Conservation (phyloP, 35 echinoderm and acorn worm species). For the Lytechinus pictus region DNA sequence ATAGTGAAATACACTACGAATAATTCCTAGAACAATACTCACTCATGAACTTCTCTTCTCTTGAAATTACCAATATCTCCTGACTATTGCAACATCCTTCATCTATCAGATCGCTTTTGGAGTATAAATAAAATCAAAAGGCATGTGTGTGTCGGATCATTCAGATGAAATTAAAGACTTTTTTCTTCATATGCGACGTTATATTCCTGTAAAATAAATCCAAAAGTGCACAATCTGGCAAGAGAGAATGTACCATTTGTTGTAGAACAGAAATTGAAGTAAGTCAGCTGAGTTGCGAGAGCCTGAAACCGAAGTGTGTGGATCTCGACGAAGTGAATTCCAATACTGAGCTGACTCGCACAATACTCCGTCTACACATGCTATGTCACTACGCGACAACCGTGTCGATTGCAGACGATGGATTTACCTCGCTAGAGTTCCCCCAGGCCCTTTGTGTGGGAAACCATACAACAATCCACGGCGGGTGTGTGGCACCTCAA, state of each 20-base stretch:
- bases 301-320: not conserved
- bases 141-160: not conserved
- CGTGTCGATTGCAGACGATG: not conserved
- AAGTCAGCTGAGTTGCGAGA: not conserved
- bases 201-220: not conserved
- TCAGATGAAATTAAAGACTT: not conserved
- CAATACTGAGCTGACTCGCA: not conserved
- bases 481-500: not conserved
- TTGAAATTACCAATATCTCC: not conserved
- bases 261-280: not conserved
- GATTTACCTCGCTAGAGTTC: not conserved
- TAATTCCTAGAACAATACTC: not conserved
- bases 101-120: not conserved
- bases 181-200: not conserved
- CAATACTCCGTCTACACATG: not conserved
- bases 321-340: not conserved
- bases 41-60: not conserved
- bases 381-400: not conserved
- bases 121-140: not conserved
- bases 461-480: not conserved
- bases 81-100: not conserved
- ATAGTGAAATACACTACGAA: too few species aligned
- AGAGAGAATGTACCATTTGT: not conserved
- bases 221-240: not conserved
- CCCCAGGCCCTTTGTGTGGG: not conserved